Base-by-base conservation (phyloP, 2,113 vertebrate genomes). In the Alosa alosa region DNA sequence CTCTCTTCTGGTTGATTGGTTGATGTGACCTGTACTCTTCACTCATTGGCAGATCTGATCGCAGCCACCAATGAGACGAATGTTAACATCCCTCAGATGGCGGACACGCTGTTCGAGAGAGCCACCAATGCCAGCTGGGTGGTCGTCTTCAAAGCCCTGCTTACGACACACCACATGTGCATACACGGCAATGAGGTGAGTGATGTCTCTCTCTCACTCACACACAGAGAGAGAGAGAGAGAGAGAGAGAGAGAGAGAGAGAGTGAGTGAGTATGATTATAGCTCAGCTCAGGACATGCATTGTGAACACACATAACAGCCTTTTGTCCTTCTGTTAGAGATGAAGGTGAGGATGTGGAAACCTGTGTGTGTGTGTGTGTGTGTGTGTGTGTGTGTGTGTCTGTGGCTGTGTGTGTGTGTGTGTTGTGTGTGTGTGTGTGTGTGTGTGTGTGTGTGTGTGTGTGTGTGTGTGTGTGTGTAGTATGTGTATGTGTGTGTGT, bases 31-130 rank as follows among this genome's bases (percentile, higher is more conserved):
- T 36, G 25, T 78, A 3, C 10, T 25, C 20, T 85, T 81, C 47
- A 10, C 8, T 92, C 49, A 92, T 86, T 90, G 91, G 22, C 92
- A 99, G 98, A 98, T 93, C 95, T 99, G 93, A 98, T 99, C 94
- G 97, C 98, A 86, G 97, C 98, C 92, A 99, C 98, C 90, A 99
- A 99, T 75, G 98, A 99, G 94, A 99, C 98, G 88, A 99, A 99
- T 0, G 98, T 99, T 89, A 99, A 99, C 93, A 99, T 99, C 92
- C 98, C 98, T 89, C 98, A 99, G 91, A 95, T 96, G 95, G 95
- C 95, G n/a, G 95, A 96, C 91, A 96, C 95, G 0, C 93, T 96
- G 91, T 96, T 96, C 47, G 95, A 96, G 89, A 90, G 95, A 60
- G 87, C 95, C 89, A 94, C 93, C 88, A 96, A 99, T 13, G 98